Conservation (phyloP, 2,797 vertebrate genomes). For the Capromys pilorides region DNA sequence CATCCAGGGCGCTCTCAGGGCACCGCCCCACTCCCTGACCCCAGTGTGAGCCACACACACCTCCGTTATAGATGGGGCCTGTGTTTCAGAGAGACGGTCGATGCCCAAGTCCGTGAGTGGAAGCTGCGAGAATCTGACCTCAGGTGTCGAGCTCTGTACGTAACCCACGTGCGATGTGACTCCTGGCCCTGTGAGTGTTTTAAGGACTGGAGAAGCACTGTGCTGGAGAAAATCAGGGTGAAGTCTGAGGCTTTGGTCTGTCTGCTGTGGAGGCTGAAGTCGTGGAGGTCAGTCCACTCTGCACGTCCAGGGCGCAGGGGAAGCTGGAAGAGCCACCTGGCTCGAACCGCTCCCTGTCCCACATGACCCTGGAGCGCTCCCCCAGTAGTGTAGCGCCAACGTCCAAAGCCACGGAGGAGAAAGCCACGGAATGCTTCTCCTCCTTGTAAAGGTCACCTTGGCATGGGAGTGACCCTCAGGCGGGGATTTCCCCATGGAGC, state of each 20-base stretch:
- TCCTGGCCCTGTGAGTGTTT: neutral
- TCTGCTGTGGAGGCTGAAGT: neutral
- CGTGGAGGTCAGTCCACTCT: neutral
- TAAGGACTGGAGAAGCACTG: neutral
- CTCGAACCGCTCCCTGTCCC: neutral
- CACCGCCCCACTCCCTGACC: too few species aligned
- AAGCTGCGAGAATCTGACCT: neutral
- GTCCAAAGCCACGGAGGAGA: neutral
- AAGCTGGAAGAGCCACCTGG: accelerated
- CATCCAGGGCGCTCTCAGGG: accelerated
- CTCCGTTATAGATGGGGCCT: too few species aligned
- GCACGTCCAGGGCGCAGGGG: neutral
- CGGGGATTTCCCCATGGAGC: neutral
- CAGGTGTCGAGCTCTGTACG: neutral
- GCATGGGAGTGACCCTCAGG: constrained; percentile 54
- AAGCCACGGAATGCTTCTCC: constrained; percentile 58
- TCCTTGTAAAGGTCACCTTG: constrained; percentile 64
- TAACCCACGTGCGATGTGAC: accelerated
- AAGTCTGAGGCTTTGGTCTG: neutral
- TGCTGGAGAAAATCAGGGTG: neutral
- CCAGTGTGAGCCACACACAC: accelerated
- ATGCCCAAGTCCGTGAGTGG: neutral
- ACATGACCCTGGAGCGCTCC: accelerated
- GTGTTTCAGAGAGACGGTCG: neutral
- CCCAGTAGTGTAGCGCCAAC: neutral